phyloP scores from a whole-genome alignment of 2,113 vertebrate species.

The Bufo bufo region DNA sequence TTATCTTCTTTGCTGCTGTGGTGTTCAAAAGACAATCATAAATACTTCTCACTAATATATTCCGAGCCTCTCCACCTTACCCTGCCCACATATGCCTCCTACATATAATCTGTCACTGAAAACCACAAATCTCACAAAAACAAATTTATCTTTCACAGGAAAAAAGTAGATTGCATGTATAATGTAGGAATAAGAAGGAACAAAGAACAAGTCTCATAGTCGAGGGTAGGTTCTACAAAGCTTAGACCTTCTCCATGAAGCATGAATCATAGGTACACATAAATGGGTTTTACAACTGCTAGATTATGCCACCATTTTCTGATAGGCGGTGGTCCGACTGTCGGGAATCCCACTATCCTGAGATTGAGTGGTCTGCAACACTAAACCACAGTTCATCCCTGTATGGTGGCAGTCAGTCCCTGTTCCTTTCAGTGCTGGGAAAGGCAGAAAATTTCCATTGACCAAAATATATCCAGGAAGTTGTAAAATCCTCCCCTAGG shows the following conservation, averaged over 20 bases:
- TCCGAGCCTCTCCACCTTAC: constrained; percentile 2
- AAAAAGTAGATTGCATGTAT: background rate
- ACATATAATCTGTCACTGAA: constrained; percentile 15
- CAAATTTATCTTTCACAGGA: background rate
- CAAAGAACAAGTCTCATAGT: background rate
- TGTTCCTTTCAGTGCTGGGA: no score
- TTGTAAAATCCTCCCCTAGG: no score
- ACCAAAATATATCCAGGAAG: no score
- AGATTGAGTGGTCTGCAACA: no score
- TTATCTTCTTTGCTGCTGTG: background rate
- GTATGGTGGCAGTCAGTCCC: no score
- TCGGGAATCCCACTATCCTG: no score
- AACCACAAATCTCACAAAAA: constrained; percentile 6
- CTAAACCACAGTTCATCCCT: no score
- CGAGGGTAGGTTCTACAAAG: background rate
- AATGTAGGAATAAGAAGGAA: background rate
- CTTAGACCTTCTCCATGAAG: background rate
- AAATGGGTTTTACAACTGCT: no score
- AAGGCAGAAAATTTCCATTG: no score
- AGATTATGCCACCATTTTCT: no score
- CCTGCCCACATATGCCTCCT: constrained; percentile 11
- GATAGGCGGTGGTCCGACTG: no score
- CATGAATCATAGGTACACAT: no score
- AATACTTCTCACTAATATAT: constrained; percentile 9
- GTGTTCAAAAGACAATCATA: background rate